Evolutionary conservation across 2,888 invertebrate species (phyloP), one percentile per base, ranked within the genome.

Genomic region (Ormyrus pomaceus): DNA sequence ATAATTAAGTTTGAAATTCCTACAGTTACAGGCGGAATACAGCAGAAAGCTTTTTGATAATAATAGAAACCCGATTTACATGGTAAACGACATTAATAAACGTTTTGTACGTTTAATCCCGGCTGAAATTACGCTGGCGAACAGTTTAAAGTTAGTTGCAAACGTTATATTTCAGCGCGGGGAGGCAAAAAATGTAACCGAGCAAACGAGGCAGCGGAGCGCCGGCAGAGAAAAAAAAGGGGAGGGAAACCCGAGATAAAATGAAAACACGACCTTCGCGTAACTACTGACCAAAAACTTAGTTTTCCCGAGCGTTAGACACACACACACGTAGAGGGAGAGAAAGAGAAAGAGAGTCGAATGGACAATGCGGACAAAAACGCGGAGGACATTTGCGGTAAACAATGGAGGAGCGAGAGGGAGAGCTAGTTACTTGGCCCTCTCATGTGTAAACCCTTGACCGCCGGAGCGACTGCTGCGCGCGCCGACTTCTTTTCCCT

Each of bases 301-400:
- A 64, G 19, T 59, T 70, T 70, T 56, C 65, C 11, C 79, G 13
- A 34, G 55, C 51, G 45, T 59, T 46, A 19, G 50, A 19, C 8
- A 34, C 53, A 19, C 8, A 34, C 53, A 11, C 70, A n/a, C 50
- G 50, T 13, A 3, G 5, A 48, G 19, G 59, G n/a, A 10, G 10
- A n/a, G 45, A 55, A 34, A 55, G 10, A 51, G 45, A 55, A 61
- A 46, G 34, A 68, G n/a, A 34, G 34, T 4, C 34, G 34, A 34
- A 34, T 34, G 34, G 34, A 34, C 34, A 34, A 34, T 34, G 34
- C 34, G 59, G 46, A 50, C 34, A 75, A 70, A 80, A 59, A 46
- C 58, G 13, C 13, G 7, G 51, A 45, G 61, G 62, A 71, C 65
- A 78, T 78, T 65, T 51, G 79, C 55, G 73, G 73, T 79, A 74